Percentiles rank a stretch among this genome's conserved stretches.
These are phyloP conservation scores for Dicyrtoma fusca DNA, from an alignment of 2,888 invertebrate species.

Conservation along the genomic window DNA sequence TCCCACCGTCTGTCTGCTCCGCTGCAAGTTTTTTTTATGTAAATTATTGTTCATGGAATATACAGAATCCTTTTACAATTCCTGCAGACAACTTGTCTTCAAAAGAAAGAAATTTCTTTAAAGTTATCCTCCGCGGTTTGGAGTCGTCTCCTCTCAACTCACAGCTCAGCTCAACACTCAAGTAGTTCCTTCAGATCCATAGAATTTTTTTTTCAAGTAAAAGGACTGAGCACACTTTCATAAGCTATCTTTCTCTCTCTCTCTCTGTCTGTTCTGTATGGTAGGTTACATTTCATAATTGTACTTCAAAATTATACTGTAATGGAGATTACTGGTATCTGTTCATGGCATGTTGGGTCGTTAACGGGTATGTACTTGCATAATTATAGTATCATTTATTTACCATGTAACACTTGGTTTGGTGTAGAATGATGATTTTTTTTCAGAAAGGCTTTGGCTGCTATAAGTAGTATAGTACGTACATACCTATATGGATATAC, in stretches of 20 bases:
- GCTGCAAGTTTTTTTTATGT: slow-evolving; percentile 5
- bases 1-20: no score
- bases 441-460: no score
- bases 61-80: not conserved
- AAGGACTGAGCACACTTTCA: no score
- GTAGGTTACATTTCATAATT: not conserved
- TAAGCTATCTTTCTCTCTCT: not conserved
- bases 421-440: not conserved
- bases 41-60: slow-evolving; percentile 7
- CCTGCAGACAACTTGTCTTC: slow-evolving; percentile 15
- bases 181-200: no score
- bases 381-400: not conserved
- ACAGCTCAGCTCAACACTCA: no score
- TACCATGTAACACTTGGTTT: not conserved
- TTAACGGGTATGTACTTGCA: not conserved
- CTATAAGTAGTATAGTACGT: no score
- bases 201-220: no score
- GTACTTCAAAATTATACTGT: not conserved
- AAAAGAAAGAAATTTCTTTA: slow-evolving; percentile 14
- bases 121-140: not conserved
- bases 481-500: no score
- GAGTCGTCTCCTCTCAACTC: not conserved
- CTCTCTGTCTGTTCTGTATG: not conserved
- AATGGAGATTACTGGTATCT: no score
- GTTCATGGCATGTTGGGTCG: not conserved